Base-by-base conservation (phyloP, 2,888 invertebrate genomes). In the Eupithecia subumbrata region DNA sequence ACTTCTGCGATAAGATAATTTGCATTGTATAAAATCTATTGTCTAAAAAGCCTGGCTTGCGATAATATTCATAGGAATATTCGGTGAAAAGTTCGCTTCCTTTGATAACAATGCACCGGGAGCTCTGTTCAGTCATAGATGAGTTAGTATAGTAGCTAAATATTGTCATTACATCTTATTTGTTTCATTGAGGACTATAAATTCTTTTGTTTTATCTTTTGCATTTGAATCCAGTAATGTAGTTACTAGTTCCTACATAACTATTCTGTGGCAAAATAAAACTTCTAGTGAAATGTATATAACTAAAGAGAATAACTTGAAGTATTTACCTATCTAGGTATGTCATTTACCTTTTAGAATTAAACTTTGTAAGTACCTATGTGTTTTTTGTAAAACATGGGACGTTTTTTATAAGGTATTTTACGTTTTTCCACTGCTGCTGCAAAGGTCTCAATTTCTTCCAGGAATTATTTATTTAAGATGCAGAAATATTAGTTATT, bases 51-150 rank as follows among this genome's bases (percentile, higher is more conserved):
- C 83, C 82, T 80, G 79, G 68, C 80, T 86, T 74, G 72, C 70
- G 91, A 92, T 91, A 91, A 81, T 84, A 90, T 92, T 92, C 89
- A 87, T 63, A 75, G 83, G 83, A 84, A 87, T 88, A 89, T 90
- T 91, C 90, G 87, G 86, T 14, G 60, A 60, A 87, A 90, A 89
- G 87, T 85, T 85, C 84, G 87, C 85, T 89, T 91, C 90, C 90
- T 89, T 82, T 88, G 92, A 93, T 94, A 92, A 87, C 79, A 78
- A 82, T 77, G 80, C 66, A 45, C 76, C 81, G 60, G 82, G 84
- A 90, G 90, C 93, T 91, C 92, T 89, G 90, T 91, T 82, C 77
- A 75, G 68, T 68, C 90, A 90, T 84, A 89, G 91, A 91, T 68
- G 83, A 88, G 43, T 43, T 63, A 60, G 60, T 22, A 5, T 63